phyloP scores from a whole-genome alignment of 2,888 invertebrate species.

The Allolobophora icterica region DNA sequence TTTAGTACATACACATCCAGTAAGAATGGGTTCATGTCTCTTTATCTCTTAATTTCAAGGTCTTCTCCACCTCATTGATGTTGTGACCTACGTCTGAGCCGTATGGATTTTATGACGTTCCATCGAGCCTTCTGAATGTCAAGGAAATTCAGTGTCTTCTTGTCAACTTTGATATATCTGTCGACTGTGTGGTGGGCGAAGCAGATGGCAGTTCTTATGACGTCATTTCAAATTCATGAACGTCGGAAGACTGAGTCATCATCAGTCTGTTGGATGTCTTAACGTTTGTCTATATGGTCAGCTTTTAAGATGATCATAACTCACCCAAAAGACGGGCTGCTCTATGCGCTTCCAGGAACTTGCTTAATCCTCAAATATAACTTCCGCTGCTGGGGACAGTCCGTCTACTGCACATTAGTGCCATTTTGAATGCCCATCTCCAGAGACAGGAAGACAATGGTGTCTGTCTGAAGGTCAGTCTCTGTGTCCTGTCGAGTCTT shows the following conservation, averaged over 20 bases:
- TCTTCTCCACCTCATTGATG: background rate
- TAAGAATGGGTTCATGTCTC: background rate
- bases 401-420: background rate
- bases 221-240: slow-evolving; percentile 9
- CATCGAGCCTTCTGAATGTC: background rate
- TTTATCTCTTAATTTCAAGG: background rate
- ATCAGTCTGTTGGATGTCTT: background rate
- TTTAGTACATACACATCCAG: too few species aligned
- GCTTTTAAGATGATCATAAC: background rate
- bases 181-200: background rate
- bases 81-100: too few species aligned
- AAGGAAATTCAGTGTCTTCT: background rate
- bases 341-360: background rate
- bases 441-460: background rate
- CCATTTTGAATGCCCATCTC: background rate
- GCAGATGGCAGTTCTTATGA: background rate
- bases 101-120: background rate
- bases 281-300: background rate
- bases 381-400: background rate
- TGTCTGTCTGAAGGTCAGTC: background rate
- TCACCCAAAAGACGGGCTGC: background rate
- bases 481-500: background rate
- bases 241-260: background rate
- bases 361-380: background rate
- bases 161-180: background rate